Evolutionary conservation across 2,113 vertebrate species (phyloP).

Genomic region (western clawed frog (Xenopus tropicalis)): UCB_Xtro_10.0 CM004444.2:2067501-2068000

Average conservation of each 20-base stretch:
- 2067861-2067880: too few relatives aligned
- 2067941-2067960: too few relatives aligned
- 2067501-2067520: not conserved
- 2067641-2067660: slow-evolving; percentile 24
- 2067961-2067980: too few relatives aligned
- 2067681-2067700: not conserved
- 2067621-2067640: slow-evolving; percentile 16
- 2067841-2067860: too few relatives aligned
- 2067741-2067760: not conserved
- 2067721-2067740: not conserved
- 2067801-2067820: too few relatives aligned
- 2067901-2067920: too few relatives aligned
- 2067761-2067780: not conserved
- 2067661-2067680: slow-evolving; percentile 29
- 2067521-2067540: slow-evolving; percentile 21
- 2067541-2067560: not conserved
- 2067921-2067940: too few relatives aligned
- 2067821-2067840: too few relatives aligned
- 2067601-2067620: not conserved
- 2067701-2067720: slow-evolving; percentile 1
- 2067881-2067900: too few relatives aligned
- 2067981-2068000: too few relatives aligned
- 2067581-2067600: not conserved
- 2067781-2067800: too few relatives aligned
- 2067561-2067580: slow-evolving; percentile 27